Conservation (phyloP, 2,888 invertebrate species). For the Cerceris rybyensis region DNA sequence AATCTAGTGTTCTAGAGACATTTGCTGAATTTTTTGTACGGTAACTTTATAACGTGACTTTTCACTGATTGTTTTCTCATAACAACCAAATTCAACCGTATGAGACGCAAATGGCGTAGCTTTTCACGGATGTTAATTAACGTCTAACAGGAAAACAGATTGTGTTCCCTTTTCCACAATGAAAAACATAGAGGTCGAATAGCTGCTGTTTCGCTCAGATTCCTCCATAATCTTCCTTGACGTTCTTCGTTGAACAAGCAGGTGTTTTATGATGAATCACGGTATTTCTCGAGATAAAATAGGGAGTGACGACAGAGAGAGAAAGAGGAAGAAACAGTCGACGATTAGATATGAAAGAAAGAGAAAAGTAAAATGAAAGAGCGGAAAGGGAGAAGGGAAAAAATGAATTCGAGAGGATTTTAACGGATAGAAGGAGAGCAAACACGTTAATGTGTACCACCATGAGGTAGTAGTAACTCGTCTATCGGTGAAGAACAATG, state of each 20-base stretch:
- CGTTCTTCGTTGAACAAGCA: not conserved
- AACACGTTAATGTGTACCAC: conserved; percentile 2
- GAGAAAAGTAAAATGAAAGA: not conserved
- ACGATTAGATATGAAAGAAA: not conserved
- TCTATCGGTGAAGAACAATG: conserved; percentile 75
- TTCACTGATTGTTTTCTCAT: no score
- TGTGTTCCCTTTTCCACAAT: conserved; percentile 7
- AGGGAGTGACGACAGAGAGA: not conserved
- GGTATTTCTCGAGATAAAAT: not conserved
- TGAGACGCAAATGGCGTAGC: not conserved
- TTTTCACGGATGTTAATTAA: conserved; percentile 22
- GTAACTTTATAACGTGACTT: no score
- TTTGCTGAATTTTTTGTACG: no score
- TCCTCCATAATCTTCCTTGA: not conserved
- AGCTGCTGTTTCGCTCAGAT: not conserved
- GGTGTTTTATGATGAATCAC: not conserved
- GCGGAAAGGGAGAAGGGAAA: conserved; percentile 1
- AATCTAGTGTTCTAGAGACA: no score
- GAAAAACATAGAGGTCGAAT: not conserved
- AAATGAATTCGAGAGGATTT: not conserved
- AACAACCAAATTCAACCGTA: not conserved
- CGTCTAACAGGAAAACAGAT: conserved; percentile 13
- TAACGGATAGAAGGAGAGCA: conserved; percentile 41
- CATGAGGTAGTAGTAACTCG: conserved; percentile 47
- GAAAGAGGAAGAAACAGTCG: not conserved